A percentile compares a stretch with the other conserved stretches of the same genome.
phyloP scores from a whole-genome alignment of 2,797 vertebrate species.

The Neosilurus hyrtlii region DNA sequence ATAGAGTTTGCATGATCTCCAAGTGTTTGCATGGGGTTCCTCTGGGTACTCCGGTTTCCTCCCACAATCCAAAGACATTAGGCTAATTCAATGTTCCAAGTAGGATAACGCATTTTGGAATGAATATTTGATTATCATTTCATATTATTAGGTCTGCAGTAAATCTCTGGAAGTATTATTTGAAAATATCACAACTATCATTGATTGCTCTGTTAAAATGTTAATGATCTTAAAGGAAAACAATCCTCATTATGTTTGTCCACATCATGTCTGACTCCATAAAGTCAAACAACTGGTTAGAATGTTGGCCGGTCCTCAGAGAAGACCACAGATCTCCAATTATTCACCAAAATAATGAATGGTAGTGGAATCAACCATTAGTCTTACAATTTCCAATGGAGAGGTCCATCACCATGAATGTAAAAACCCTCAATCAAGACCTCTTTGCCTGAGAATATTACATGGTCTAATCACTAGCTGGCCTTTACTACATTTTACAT shows the following conservation, averaged over 20 bases:
- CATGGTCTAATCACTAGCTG: not conserved
- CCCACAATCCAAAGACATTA: too few species aligned
- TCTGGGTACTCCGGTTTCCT: too few species aligned
- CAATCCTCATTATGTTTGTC: not conserved
- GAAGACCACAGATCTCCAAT: not conserved
- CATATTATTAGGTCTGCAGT: not conserved
- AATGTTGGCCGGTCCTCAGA: not conserved
- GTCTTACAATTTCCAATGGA: not conserved
- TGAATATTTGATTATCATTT: not conserved
- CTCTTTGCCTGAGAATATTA: not conserved
- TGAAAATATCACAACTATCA: not conserved
- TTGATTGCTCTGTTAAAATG: too few species aligned
- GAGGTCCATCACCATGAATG: not conserved
- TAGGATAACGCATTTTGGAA: too few species aligned
- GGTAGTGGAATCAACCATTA: not conserved
- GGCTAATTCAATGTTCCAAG: too few species aligned
- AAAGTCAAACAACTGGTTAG: not conserved
- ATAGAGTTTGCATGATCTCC: too few species aligned
- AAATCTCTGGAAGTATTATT: not conserved
- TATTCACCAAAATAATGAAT: not conserved
- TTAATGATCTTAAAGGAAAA: too few species aligned
- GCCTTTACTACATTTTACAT: not conserved
- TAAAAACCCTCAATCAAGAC: not conserved
- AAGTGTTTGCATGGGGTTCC: too few species aligned
- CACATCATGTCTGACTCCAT: not conserved